A percentile compares a stretch with the other conserved stretches of the same genome.
Evolutionary conservation across 1,140 invertebrate species (phyloP).

Genomic region (Tetraneura akinire): DNA sequence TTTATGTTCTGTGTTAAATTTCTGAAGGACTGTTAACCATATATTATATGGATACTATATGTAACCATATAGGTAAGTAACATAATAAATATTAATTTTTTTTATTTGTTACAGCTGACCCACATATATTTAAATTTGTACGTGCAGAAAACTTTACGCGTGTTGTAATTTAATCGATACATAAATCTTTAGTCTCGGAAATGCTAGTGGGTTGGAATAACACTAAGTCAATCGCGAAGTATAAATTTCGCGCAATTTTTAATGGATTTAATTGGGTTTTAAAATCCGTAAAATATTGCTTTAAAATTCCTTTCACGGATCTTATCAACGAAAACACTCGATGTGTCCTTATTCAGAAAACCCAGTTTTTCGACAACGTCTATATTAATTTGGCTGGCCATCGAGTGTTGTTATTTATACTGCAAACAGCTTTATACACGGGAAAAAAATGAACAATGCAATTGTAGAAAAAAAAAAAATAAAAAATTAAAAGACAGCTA

Average conservation of each 20-base stretch:
- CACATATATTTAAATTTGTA: conserved; percentile 4
- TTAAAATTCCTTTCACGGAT: conserved; percentile 19
- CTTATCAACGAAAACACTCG: conserved; percentile 34
- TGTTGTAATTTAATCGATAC: not conserved
- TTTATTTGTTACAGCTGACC: not conserved
- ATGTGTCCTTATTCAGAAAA: conserved; percentile 18
- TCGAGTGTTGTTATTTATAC: conserved; percentile 22
- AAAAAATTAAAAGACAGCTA: conserved; percentile 31
- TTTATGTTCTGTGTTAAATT: no score
- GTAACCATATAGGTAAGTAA: not conserved
- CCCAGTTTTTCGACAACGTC: conserved; percentile 46
- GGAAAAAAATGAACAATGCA: conserved; percentile 27
- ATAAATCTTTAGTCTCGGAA: conserved; percentile 29
- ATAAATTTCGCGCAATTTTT: not conserved
- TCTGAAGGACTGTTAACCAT: no score
- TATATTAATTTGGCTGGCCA: conserved; percentile 27
- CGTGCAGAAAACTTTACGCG: conserved; percentile 37
- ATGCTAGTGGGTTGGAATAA: not conserved
- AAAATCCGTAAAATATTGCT: not conserved
- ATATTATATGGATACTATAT: no score
- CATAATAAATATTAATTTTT: conserved; percentile 49
- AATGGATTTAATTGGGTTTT: conserved; percentile 14
- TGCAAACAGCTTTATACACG: not conserved
- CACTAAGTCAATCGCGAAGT: no score
- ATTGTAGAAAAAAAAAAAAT: conserved; percentile 9